Evolutionary conservation across 2,888 invertebrate genomes (phyloP).

Genomic region (Epistrophe eligans): DNA sequence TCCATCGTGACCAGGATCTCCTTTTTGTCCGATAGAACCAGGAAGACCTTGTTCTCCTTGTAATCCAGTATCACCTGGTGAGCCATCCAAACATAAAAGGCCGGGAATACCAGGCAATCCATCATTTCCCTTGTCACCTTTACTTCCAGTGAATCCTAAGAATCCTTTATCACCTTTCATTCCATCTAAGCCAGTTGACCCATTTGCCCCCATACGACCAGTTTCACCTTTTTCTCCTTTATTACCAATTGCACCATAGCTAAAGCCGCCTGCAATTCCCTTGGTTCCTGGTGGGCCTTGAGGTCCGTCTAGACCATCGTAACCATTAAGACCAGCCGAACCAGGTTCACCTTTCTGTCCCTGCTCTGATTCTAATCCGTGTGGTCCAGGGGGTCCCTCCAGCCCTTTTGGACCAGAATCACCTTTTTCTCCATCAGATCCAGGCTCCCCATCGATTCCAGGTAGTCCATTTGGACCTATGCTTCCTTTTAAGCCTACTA

Average conservation of each 20-base stretch:
- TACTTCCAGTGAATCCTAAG: conserved; percentile 83
- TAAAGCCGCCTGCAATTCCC: conserved; percentile 87
- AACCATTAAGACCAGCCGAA: conserved; percentile 86
- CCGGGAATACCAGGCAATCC: conserved; percentile 87
- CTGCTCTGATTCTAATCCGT: conserved; percentile 91
- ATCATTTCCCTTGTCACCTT: conserved; percentile 87
- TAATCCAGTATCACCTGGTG: conserved; percentile 86
- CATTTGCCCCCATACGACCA: conserved; percentile 89
- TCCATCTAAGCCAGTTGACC: conserved; percentile 85
- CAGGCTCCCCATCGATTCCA: conserved; percentile 84
- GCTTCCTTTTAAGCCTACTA: conserved; percentile 85
- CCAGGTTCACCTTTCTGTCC: conserved; percentile 94
- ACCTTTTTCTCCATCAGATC: conserved; percentile 88
- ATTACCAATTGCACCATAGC: conserved; percentile 87
- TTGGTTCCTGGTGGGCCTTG: conserved; percentile 89
- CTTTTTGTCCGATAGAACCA: conserved; percentile 84
- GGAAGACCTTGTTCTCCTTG: conserved; percentile 86
- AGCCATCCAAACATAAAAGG: conserved; percentile 87
- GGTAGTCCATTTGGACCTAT: conserved; percentile 80
- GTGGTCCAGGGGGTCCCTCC: conserved; percentile 88
- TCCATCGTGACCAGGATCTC: conserved; percentile 90
- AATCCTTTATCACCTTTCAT: conserved; percentile 87
- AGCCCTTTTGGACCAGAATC: conserved; percentile 86
- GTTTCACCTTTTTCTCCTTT: conserved; percentile 90
- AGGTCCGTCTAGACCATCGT: conserved; percentile 89